phyloP scores from a whole-genome alignment of 2,113 vertebrate genomes.

The Alectura lathami region DNA sequence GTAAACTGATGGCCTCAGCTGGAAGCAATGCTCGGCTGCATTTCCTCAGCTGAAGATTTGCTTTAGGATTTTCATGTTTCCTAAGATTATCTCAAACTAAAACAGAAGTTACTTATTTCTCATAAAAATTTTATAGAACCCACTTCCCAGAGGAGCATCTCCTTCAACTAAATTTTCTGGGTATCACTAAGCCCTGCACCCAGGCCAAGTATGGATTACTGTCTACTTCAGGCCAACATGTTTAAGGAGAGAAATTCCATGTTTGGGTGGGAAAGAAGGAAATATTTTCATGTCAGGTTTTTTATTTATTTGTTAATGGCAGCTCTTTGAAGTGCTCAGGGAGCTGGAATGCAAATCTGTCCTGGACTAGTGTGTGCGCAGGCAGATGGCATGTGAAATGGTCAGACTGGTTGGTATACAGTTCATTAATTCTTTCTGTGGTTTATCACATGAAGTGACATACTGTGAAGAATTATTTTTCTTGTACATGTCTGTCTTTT shows the following conservation, averaged over 20 bases:
- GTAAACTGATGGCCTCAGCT: neutral
- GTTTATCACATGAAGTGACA: accelerated
- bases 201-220: neutral
- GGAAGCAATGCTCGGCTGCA: neutral
- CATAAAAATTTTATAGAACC: no score
- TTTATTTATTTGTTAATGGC: neutral
- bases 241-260: neutral
- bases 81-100: neutral
- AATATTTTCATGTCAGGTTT: neutral
- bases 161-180: neutral
- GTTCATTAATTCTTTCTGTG: neutral
- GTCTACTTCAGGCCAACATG: neutral
- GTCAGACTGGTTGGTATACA: neutral
- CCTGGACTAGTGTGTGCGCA: neutral
- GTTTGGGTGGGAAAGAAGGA: neutral
- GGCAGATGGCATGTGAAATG: neutral
- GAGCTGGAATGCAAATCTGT: neutral
- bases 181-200: neutral
- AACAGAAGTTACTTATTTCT: neutral
- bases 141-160: neutral
- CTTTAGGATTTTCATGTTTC: neutral
- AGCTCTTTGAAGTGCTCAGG: neutral
- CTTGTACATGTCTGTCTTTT: neutral
- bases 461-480: neutral
- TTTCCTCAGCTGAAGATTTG: neutral